Percentiles rank a stretch among this genome's conserved stretches.
Evolutionary conservation across 2,797 vertebrate genomes (phyloP).

Genomic region (Chrosomus eos): DNA sequence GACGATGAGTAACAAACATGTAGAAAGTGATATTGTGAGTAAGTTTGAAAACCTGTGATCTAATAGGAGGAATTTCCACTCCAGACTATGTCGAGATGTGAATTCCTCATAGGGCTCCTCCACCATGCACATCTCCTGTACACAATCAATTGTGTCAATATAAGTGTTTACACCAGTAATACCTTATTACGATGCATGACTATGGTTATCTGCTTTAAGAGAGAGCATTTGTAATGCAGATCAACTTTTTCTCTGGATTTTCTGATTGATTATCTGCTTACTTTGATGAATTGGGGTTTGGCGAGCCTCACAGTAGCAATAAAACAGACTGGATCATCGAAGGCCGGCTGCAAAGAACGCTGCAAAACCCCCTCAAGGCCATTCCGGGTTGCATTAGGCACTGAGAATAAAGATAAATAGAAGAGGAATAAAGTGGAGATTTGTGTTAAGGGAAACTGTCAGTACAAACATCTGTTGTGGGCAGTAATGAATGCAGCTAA

Average conservation of each 20-base stretch:
- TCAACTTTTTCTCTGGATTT: conserved; percentile 9
- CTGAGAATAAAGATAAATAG: conserved; percentile 66
- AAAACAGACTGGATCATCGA: conserved; percentile 95
- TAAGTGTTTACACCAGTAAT: background rate
- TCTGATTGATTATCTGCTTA: conserved; percentile 64
- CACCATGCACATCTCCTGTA: conserved; percentile 96
- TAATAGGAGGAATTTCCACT: conserved; percentile 98
- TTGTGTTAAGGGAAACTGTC: background rate
- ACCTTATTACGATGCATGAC: background rate
- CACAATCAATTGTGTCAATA: conserved; percentile 42
- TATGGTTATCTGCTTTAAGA: background rate
- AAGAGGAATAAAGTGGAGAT: conserved; percentile 12
- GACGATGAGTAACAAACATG: background rate
- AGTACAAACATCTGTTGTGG: background rate
- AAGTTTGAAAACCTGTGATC: conserved; percentile 88
- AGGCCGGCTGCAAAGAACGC: conserved; percentile 86
- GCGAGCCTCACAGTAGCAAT: conserved; percentile 95
- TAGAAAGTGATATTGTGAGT: background rate
- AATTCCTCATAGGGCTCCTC: conserved; percentile 97
- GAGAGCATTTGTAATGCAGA: background rate
- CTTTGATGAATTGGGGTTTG: conserved; percentile 98
- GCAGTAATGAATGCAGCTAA: background rate
- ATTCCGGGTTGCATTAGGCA: conserved; percentile 88
- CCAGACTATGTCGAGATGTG: conserved; percentile 96
- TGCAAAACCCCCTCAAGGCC: conserved; percentile 94